phyloP scores from a whole-genome alignment of 2,888 invertebrate species.

The Balanococcus diminutus region DNA sequence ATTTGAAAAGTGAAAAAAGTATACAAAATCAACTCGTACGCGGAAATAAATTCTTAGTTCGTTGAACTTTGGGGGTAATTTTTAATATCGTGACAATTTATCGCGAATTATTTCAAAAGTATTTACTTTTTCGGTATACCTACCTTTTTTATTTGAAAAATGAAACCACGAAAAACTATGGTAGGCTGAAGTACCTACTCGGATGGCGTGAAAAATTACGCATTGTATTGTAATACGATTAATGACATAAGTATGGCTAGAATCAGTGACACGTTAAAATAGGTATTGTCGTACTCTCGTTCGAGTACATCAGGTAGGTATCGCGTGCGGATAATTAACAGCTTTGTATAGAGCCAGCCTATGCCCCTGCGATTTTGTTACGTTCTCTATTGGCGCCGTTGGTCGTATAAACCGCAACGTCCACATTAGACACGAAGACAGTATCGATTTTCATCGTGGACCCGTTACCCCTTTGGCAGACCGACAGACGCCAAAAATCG shows the following conservation, averaged over 20 bases:
- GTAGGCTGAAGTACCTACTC: neutral
- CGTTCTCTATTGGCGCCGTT: slow-evolving; percentile 37
- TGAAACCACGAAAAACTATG: neutral
- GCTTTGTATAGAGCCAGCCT: neutral
- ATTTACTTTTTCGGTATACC: neutral
- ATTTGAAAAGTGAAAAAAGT: neutral
- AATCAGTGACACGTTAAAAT: neutral
- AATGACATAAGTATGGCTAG: neutral
- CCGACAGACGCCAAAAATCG: slow-evolving; percentile 49
- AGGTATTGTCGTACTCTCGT: neutral
- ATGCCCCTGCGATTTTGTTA: slow-evolving; percentile 14
- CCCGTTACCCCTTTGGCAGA: slow-evolving; percentile 49
- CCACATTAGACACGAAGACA: neutral
- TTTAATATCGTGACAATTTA: slow-evolving; percentile 25
- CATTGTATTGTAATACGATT: neutral
- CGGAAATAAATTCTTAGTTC: neutral
- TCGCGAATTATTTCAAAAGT: neutral
- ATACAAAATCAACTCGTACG: neutral
- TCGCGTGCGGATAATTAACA: slow-evolving; percentile 38
- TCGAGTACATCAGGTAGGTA: neutral
- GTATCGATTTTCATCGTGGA: slow-evolving; percentile 40
- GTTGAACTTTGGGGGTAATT: neutral
- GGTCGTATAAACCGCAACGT: slow-evolving; percentile 26
- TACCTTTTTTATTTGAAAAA: neutral
- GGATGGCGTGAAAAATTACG: neutral